phyloP scores from a whole-genome alignment of 2,888 invertebrate genomes.

The Malthinus flaveolus region DNA sequence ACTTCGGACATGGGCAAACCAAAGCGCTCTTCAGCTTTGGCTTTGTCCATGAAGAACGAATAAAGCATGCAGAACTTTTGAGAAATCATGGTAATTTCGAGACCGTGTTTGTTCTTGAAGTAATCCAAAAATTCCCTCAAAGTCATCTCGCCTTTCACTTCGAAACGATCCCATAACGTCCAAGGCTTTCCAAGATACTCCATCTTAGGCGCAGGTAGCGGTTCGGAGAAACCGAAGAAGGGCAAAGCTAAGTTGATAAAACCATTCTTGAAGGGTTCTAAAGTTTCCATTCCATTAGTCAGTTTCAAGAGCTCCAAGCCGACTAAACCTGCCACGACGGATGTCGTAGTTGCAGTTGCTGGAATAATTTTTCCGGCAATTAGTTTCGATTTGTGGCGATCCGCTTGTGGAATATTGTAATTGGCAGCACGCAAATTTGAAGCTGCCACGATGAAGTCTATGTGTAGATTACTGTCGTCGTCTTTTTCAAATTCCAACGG shows the following conservation, averaged over 20 bases:
- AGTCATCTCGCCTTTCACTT: conserved; percentile 79
- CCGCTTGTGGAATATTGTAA: conserved; percentile 93
- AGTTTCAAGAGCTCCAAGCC: conserved; percentile 90
- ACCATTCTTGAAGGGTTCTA: conserved; percentile 90
- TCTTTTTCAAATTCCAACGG: conserved; percentile 99
- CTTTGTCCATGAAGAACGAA: conserved; percentile 96
- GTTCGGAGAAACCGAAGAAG: conserved; percentile 96
- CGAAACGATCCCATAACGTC: conserved; percentile 98
- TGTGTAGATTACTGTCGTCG: conserved; percentile 96
- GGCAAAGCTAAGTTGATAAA: conserved; percentile 96
- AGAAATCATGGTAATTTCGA: conserved; percentile 98
- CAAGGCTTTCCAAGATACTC: conserved; percentile 91
- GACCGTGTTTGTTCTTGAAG: conserved; percentile 84
- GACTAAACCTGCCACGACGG: conserved; percentile 93
- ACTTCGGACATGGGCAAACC: conserved; percentile 83
- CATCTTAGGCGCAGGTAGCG: conserved; percentile 80
- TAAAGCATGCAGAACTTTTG: conserved; percentile 99
- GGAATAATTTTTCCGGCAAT: conserved; percentile 99
- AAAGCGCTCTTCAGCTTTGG: conserved; percentile 86
- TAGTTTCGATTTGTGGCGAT: conserved; percentile 85
- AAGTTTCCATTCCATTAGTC: conserved; percentile 66
- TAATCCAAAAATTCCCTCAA: conserved; percentile 91
- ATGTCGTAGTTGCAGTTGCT: conserved; percentile 98
- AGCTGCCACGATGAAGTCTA: conserved; percentile 98
- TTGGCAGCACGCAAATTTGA: conserved; percentile 97